phyloP scores from a whole-genome alignment of 1,140 invertebrate genomes.

The Drosophila yakuba region DNA sequence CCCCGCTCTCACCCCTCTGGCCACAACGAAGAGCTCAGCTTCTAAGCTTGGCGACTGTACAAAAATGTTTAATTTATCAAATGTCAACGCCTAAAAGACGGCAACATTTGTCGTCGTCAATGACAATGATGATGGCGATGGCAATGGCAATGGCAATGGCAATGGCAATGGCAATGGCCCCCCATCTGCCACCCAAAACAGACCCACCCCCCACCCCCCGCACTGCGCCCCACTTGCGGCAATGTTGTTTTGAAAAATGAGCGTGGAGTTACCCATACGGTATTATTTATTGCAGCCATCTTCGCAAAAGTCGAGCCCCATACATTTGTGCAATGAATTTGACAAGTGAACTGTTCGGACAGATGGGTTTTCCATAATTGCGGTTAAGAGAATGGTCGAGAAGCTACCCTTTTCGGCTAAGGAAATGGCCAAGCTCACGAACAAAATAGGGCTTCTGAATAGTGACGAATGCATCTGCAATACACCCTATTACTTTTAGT shows the following conservation, averaged over 20 bases:
- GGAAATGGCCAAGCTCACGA: not conserved
- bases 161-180: slow-evolving; percentile 29
- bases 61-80: slow-evolving; percentile 83
- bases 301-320: slow-evolving; percentile 7
- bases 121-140: slow-evolving; percentile 78
- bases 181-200: not conserved
- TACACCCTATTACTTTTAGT: too few species aligned
- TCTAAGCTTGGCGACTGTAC: slow-evolving; percentile 43
- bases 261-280: slow-evolving; percentile 66
- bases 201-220: too few species aligned
- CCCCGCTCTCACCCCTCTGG: not conserved
- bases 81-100: slow-evolving; percentile 81
- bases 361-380: slow-evolving; percentile 55
- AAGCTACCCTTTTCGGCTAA: too few species aligned
- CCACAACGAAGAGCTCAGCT: not conserved
- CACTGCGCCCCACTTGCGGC: slow-evolving; percentile 27
- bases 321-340: slow-evolving; percentile 71
- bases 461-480: too few species aligned
- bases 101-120: slow-evolving; percentile 82
- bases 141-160: not conserved
- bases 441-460: too few species aligned
- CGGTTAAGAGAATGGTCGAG: not conserved
- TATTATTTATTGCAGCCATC: slow-evolving; percentile 70
- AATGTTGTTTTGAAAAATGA: slow-evolving; percentile 75
- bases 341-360: slow-evolving; percentile 43